phyloP scores from a whole-genome alignment of 2,113 vertebrate species.

The Bufo bufo region DNA sequence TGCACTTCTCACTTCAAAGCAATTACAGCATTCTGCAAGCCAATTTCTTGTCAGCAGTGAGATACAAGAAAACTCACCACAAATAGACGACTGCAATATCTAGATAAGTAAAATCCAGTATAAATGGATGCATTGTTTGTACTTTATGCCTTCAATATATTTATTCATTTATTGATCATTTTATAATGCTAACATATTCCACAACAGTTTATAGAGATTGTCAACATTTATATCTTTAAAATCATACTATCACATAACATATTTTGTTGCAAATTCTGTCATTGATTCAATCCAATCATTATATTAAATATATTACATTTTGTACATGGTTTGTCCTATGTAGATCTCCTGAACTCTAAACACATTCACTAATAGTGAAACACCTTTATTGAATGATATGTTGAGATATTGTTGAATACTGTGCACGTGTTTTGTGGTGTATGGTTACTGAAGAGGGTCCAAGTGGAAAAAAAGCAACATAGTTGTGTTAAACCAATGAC shows the following conservation, averaged over 20 bases:
- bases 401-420: not conserved
- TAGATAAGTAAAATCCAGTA: not conserved
- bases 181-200: not conserved
- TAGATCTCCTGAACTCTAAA: not conserved
- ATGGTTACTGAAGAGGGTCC: not conserved
- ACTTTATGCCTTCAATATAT: not conserved
- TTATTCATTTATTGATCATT: not conserved
- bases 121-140: not conserved
- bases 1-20: not conserved
- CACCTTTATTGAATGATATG: not conserved
- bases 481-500: not conserved
- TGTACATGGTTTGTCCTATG: not conserved
- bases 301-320: not conserved
- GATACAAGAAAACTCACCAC: not conserved
- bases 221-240: not conserved
- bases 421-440: not conserved
- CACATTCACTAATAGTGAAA: not conserved
- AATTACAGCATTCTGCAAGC: not conserved
- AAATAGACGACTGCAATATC: not conserved
- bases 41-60: constrained; percentile 1
- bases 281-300: not conserved
- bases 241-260: too few species aligned
- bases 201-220: not conserved
- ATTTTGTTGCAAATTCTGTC: too few species aligned
- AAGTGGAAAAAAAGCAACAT: not conserved